Conservation (phyloP, 1,140 invertebrate genomes). For the Streblospio benedicti region DNA sequence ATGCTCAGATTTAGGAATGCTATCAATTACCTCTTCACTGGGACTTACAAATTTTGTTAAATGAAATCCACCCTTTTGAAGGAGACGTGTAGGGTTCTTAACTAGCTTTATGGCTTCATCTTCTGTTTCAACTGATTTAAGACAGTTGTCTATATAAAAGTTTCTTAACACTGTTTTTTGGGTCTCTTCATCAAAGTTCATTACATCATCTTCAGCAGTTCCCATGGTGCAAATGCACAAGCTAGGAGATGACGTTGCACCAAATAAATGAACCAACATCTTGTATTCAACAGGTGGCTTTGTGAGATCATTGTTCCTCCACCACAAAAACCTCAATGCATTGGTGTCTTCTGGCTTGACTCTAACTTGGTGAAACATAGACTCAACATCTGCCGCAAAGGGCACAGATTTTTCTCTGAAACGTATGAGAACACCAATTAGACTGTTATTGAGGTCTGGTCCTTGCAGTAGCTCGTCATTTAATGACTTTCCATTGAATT, state of each 20-base stretch:
- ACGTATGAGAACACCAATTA: neutral
- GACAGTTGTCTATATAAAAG: slow-evolving; percentile 23
- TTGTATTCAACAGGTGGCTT: neutral
- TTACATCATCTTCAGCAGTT: slow-evolving; percentile 4
- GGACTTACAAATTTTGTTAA: slow-evolving; percentile 6
- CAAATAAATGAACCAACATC: neutral
- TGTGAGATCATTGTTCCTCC: neutral
- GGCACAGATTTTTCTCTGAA: neutral
- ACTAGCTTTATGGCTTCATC: slow-evolving; percentile 6
- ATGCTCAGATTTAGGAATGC: neutral
- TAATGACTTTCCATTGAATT: neutral
- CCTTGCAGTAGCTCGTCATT: neutral
- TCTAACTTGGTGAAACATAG: neutral
- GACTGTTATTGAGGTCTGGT: neutral
- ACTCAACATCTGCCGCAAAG: neutral
- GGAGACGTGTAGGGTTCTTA: neutral
- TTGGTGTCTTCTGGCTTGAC: neutral
- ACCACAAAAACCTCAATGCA: neutral
- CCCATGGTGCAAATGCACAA: slow-evolving; percentile 5
- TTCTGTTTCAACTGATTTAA: neutral
- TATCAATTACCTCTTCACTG: neutral
- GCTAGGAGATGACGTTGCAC: slow-evolving; percentile 13
- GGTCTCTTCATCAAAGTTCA: neutral
- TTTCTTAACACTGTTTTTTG: slow-evolving; percentile 5
- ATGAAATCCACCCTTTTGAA: slow-evolving; percentile 7